Evolutionary conservation across 2,797 vertebrate species (phyloP), one percentile per base, ranked within the genome.

Genomic region (Caiman crocodilus): DNA sequence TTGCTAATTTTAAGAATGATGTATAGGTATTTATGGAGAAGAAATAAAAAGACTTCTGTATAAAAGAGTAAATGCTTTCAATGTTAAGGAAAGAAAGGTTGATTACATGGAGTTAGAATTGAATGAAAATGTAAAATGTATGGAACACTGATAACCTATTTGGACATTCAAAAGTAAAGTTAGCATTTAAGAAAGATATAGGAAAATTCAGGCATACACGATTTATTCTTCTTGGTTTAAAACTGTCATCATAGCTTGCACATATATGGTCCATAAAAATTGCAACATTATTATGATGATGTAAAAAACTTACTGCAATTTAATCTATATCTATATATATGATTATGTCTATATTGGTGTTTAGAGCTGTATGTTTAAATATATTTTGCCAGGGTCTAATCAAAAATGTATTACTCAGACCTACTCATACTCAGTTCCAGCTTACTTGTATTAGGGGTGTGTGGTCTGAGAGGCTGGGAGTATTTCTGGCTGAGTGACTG

Each of bases 31-130:
- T 23, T 85, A 50, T 50, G 42, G 42, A 50, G 42, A 50, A 87
- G 84, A 81, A 93, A 82, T 88, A 78, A 90, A 89, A 90, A 92
- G 88, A 11, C 5, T 56, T 79, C 17, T 71, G 83, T 89, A 82
- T 79, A 74, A 77, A 90, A 84, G 74, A 85, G 82, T 15, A 84
- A 93, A 85, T 79, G 56, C 86, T 93, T 94, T 58, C 65, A 85
- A n/a, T 73, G 55, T 32, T 87, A 25, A 90, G 79, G 83, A 69
- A 92, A 90, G 84, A 79, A 59, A 73, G 15, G 25, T 58, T 25
- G 79, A 13, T 13, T 30, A 1, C 91, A 58, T 87, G 91, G 82
- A 91, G 69, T 88, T 76, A 88, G 28, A 28, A 50, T 88, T 90
- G 82, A 75, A 89, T 87, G 69, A 50, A 80, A 95, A 84, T 28